phyloP scores from a whole-genome alignment of 2,113 vertebrate species.

The Ammospiza nelsoni region DNA sequence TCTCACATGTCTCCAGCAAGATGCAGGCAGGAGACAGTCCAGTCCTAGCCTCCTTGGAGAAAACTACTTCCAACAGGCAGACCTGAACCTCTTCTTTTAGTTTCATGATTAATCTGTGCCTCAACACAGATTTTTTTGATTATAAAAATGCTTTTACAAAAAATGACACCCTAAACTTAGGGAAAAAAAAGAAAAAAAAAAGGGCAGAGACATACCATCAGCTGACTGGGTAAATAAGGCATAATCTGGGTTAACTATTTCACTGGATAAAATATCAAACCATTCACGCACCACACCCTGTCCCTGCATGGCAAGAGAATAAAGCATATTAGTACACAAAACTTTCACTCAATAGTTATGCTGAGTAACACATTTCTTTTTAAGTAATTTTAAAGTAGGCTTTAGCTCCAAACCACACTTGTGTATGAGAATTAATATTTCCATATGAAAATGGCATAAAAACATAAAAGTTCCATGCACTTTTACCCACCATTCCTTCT shows the following conservation, averaged over 20 bases:
- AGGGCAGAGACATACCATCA: constrained; percentile 84
- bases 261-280: constrained; percentile 98
- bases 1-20: neutral
- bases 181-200: neutral
- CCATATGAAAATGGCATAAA: neutral
- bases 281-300: constrained; percentile 98
- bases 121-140: neutral
- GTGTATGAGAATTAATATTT: neutral
- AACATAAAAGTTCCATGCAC: neutral
- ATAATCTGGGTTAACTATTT: constrained; percentile 98
- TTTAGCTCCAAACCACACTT: neutral
- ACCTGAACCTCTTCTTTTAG: neutral
- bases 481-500: constrained; percentile 93
- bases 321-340: constrained; percentile 40
- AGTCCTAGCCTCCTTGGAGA: neutral
- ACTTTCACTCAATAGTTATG: neutral
- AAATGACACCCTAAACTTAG: neutral
- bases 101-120: neutral
- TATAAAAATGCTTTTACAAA: neutral
- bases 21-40: neutral
- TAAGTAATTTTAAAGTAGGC: neutral
- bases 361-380: neutral
- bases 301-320: constrained; percentile 79
- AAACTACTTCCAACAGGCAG: neutral
- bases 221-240: constrained; percentile 97